Evolutionary conservation across 2,113 vertebrate genomes (phyloP), one percentile per base, ranked within the genome.

Genomic region (Todiramphus chloris): DNA sequence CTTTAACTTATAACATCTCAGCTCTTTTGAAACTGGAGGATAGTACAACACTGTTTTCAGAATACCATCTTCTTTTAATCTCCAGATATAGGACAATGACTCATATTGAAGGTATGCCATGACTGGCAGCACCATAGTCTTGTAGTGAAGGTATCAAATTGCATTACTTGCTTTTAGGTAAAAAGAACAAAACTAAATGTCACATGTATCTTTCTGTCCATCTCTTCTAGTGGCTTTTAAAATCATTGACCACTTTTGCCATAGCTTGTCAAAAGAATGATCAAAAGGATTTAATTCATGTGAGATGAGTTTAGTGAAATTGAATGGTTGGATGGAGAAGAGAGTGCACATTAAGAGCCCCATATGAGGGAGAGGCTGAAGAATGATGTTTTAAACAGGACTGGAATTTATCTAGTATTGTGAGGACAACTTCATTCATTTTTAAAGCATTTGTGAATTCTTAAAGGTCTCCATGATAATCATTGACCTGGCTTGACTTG

Each of bases 271-370:
- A 60, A 75, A 90, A 59, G 28, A 75, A 44, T 48, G 41, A 82
- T 79, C 28, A 74, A 39, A 89, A 82, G 4, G 6, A 9, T n/a
- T 89, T 73, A 80, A 68, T 39, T 37, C 0, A 18, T n/a, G 37
- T 56, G 24, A 81, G 27, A 37, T 46, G 15, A 5, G 0, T 82
- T 74, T 75, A 46, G 59, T 69, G 62, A 74, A 86, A 72, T 7
- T 28, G 20, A 59, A 41, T 30, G 44, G 10, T 3, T 56, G 56
- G 35, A 75, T 51, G 14, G 53, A 39, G 53, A 82, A 68, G 35
- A 78, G 5, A 53, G 27, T 0, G 0, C 4, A 11, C 10, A 3
- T 24, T 39, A 39, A 17, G 44, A 77, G 24, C 9, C 9, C 17
- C 27, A 16, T 64, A 50, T 0, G 1, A 74, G 39, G 11, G 12